Evolutionary conservation across 2,113 vertebrate genomes (phyloP).

Genomic region (Numida meleagris): DNA sequence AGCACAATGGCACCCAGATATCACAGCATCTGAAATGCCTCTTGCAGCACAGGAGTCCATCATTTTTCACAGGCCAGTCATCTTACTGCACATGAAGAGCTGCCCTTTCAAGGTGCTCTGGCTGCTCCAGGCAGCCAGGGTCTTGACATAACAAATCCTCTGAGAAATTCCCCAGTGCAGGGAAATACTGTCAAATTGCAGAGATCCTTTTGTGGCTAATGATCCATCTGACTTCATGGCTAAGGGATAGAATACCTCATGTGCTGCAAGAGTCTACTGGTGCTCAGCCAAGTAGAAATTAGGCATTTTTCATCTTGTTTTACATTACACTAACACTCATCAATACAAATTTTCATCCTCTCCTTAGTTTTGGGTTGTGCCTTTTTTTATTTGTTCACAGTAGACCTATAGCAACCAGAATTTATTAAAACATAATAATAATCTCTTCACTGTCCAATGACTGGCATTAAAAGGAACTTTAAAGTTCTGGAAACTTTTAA

Average conservation of each 20-base stretch:
- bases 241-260: background rate
- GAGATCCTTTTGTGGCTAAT: background rate
- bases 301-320: background rate
- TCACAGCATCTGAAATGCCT: background rate
- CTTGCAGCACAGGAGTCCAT: background rate
- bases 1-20: background rate
- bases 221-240: background rate
- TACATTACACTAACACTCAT: background rate
- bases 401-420: background rate
- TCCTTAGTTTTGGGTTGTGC: background rate
- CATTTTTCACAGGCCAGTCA: background rate
- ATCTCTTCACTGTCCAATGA: background rate
- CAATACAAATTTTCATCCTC: background rate
- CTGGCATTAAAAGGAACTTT: background rate
- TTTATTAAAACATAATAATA: background rate
- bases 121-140: background rate
- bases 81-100: background rate
- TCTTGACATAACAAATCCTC: background rate
- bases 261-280: background rate
- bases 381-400: background rate
- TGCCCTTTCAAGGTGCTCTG: background rate
- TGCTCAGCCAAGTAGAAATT: background rate
- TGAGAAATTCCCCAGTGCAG: background rate
- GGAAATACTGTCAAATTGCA: background rate
- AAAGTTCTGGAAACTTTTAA: constrained; percentile 42